Base-by-base conservation (phyloP, 2,113 vertebrate species). In the Tetrao urogallus region DNA sequence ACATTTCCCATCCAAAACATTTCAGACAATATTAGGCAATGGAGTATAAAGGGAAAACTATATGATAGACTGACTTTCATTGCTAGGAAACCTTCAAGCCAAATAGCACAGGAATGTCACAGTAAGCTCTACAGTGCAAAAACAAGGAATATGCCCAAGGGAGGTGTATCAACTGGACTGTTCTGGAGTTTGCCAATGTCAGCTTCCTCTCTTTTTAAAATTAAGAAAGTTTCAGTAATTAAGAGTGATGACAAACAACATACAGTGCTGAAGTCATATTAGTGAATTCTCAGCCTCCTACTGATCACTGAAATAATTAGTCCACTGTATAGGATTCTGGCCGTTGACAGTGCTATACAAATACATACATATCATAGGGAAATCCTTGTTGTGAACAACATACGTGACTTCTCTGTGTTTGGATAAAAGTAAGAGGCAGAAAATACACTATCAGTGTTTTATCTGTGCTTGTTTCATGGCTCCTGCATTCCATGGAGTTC, bases 241-340 rank as follows among this genome's bases (percentile, higher is more conserved):
- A 74, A 2, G 0, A 60, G 8, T 8, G 7, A 15, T 66, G 17
- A 5, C 42, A 71, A 74, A 66, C 36, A 66, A n/a, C 15, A 77
- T 2, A 15, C 7, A 60, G 28, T 6, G 9, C 9, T 13, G 30
- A 70, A 20, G 10, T 27, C n/a, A 18, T 21, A n/a, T 1, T 4
- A 40, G 40, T 61, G 27, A 85, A 56, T 74, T 63, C 74, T 63
- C 10, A 63, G 2, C 2, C 8, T 63, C 30, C 60, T 54, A 5
- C 13, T 22, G 30, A 58, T 25, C 32, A 34, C 2, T 65, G 32
- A 21, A 77, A 83, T 18, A 19, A 48, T 36, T 6, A 85, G 73
- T 30, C 25, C 8, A 34, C 8, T 1, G 6, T 7, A 47, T 0
- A 1, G 40, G 17, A 28, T 72, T 79, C 63, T 56, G 34, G 8